These are phyloP conservation scores for Rhadinocentrus ornatus DNA, from an alignment of 2,797 vertebrate genomes.

Conservation along the genomic window DNA sequence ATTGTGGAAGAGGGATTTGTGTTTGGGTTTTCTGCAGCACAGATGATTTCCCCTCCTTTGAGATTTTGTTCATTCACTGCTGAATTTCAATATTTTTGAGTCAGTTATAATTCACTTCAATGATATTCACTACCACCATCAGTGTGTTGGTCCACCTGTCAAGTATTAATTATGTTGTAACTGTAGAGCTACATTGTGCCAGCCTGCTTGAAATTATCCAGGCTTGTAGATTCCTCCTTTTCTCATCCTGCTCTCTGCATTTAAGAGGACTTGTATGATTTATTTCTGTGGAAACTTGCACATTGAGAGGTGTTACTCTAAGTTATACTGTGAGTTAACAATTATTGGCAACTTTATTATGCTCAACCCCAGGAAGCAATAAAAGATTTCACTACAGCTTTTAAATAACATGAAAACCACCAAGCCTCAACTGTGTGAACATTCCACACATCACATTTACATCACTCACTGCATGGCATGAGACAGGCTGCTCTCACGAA, in stretches of 20 bases:
- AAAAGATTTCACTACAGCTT: constrained; percentile 37
- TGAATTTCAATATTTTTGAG: constrained; percentile 64
- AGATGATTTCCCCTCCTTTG: constrained; percentile 43
- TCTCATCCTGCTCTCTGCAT: constrained; percentile 4
- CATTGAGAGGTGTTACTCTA: constrained; percentile 20
- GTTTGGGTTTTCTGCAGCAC: constrained; percentile 48
- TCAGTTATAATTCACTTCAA: constrained; percentile 47
- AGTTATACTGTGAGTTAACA: constrained; percentile 19
- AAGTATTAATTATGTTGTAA: constrained; percentile 9
- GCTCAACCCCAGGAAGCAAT: constrained; percentile 32
- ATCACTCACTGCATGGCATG: constrained; percentile 21
- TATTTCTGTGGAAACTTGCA: constrained; percentile 14
- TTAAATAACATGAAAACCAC: constrained; percentile 50
- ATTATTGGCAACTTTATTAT: constrained; percentile 21
- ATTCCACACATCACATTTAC: constrained; percentile 33
- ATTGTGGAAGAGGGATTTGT: constrained; percentile 33
- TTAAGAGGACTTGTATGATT: neutral
- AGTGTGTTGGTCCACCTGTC: constrained; percentile 30
- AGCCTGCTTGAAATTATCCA: constrained; percentile 21
- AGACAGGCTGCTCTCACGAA: neutral
- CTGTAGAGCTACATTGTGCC: constrained; percentile 4
- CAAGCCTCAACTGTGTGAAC: constrained; percentile 31
- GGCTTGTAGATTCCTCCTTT: constrained; percentile 13
- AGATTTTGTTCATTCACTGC: constrained; percentile 38
- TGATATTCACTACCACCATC: constrained; percentile 10